Evolutionary conservation across 2,113 vertebrate species (phyloP), one percentile per base, ranked within the genome.

Genomic region (Orthonyx spaldingii): DNA sequence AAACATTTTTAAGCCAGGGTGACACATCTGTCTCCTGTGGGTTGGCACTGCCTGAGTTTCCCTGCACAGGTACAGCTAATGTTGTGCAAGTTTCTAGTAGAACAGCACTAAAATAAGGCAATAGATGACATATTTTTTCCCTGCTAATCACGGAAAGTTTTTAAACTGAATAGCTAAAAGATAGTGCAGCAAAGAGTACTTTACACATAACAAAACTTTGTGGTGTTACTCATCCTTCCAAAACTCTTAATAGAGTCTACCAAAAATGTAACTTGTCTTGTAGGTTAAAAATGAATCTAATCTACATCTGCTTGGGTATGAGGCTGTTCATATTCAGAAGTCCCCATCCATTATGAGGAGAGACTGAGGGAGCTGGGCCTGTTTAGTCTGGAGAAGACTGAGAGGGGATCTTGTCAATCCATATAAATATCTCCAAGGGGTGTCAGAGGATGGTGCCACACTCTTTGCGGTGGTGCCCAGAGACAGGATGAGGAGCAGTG

Each of bases 1-100:
- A 90, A 95, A 90, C 63, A 49, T 91, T 84, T 93, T 77, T 82
- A 85, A 94, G 69, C n/a, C 63, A 10, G 28, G 21, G 47, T 93
- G 90, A 96, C 84, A 93, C 72, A 87, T 84, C 68, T 83, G 50
- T 84, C 89, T 77, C 90, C 59, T 63, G 82, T 42, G 94, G 81
- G 69, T 52, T 89, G 77, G 70, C 3, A 1, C 32, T 87, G 81
- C 35, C 75, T 42, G 41, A 75, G 32, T 89, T 95, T 87, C 39
- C 22, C 19, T 18, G 7, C 7, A 9, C 37, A 79, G 66, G 90
- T 93, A 72, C 79, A 46, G n/a, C 49, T 41, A 46, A 69, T 57
- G 55, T 35, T 2, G 0, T 66, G 5, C 19, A 27, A 77, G 37
- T 88, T 94, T 90, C 63, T 61, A n/a, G 63, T 61, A 14, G 50